Conservation (phyloP, 2,113 vertebrate species). For the Sylvietta virens region DNA sequence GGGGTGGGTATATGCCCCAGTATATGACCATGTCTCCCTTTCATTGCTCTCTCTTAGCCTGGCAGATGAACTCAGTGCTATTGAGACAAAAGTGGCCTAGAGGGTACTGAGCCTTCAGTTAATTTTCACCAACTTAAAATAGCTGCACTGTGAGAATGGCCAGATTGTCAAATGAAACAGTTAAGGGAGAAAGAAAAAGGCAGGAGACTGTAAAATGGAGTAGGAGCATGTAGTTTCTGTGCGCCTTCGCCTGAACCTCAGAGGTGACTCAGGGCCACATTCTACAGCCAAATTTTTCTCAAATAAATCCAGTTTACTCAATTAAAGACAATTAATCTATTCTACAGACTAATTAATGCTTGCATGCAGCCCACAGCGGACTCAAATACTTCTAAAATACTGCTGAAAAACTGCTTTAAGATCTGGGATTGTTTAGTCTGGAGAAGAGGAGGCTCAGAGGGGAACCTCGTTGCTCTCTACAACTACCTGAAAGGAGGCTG, state of each 20-base stretch:
- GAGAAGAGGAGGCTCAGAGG: fast-evolving
- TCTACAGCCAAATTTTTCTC: background rate
- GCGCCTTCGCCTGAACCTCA: fast-evolving
- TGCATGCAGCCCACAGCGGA: background rate
- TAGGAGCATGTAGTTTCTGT: background rate
- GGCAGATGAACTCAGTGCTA: background rate
- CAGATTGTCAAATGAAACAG: background rate
- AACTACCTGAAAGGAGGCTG: background rate
- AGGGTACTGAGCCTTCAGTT: background rate
- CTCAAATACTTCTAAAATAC: background rate
- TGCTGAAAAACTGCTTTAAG: background rate
- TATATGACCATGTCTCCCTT: background rate
- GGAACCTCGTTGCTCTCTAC: background rate
- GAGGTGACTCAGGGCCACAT: background rate
- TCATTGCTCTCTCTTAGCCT: background rate
- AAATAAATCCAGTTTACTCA: background rate
- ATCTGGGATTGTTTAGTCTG: background rate
- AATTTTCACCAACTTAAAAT: background rate
- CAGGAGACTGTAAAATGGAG: background rate
- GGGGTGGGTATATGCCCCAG: background rate
- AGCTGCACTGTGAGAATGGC: background rate
- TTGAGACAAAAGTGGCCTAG: background rate
- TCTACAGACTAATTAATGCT: background rate
- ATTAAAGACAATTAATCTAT: background rate
- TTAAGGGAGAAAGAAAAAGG: background rate